These are phyloP conservation scores for Rotaria macrura DNA, from an alignment of 2,888 invertebrate species.

Conservation along the genomic window DNA sequence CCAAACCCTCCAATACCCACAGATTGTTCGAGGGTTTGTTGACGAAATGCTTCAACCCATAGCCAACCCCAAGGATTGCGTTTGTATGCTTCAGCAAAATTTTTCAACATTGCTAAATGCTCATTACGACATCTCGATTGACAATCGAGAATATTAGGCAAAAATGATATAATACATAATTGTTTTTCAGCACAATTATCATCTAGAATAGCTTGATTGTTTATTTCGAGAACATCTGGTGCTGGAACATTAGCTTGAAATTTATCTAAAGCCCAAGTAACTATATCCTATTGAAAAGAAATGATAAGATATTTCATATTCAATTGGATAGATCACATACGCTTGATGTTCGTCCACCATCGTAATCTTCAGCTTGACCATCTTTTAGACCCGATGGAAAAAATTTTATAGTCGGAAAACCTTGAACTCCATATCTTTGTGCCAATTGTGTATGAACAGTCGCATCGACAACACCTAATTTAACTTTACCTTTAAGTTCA, in stretches of 20 bases:
- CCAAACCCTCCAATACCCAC: slow-evolving; percentile 89
- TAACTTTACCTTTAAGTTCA: slow-evolving; percentile 82
- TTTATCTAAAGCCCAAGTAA: slow-evolving; percentile 76
- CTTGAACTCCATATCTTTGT: slow-evolving; percentile 59
- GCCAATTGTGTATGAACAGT: slow-evolving; percentile 76
- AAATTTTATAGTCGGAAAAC: slow-evolving; percentile 33
- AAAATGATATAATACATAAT: slow-evolving; percentile 75
- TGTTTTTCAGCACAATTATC: slow-evolving; percentile 72
- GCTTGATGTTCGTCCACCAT: slow-evolving; percentile 62
- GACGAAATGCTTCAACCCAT: slow-evolving; percentile 28
- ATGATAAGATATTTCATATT: slow-evolving; percentile 63
- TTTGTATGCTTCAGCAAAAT: slow-evolving; percentile 78
- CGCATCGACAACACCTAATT: slow-evolving; percentile 88
- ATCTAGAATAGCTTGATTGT: slow-evolving; percentile 56
- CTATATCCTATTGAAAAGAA: slow-evolving; percentile 63
- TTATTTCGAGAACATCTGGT: slow-evolving; percentile 62
- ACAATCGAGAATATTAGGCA: slow-evolving; percentile 92
- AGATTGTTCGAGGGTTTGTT: slow-evolving; percentile 27
- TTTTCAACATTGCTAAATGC: slow-evolving; percentile 65
- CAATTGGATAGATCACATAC: slow-evolving; percentile 67
- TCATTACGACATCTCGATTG: slow-evolving; percentile 77
- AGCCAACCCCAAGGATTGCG: slow-evolving; percentile 81
- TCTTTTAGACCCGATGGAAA: slow-evolving; percentile 27
- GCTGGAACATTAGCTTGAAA: slow-evolving; percentile 75
- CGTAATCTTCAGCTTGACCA: slow-evolving; percentile 29